These are phyloP conservation scores for Diadophis punctatus DNA, from an alignment of 2,113 vertebrate species.

Conservation along the genomic window DNA sequence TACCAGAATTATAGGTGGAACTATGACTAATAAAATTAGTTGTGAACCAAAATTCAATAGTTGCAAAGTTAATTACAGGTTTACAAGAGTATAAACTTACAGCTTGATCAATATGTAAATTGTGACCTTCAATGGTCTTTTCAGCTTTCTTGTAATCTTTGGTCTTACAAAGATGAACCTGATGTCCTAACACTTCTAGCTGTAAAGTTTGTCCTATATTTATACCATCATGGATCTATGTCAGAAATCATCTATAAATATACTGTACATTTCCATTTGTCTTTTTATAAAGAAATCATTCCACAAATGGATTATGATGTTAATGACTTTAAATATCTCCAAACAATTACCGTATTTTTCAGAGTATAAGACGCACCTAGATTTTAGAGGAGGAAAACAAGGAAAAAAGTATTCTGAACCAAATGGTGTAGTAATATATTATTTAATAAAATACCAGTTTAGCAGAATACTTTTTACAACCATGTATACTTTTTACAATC, in stretches of 20 bases:
- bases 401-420: too few relatives aligned
- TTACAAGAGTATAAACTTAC: slow-evolving; percentile 75
- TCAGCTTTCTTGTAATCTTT: slow-evolving; percentile 73
- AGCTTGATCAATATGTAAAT: slow-evolving; percentile 83
- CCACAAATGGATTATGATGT: neutral
- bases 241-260: neutral
- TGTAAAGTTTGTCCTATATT: slow-evolving; percentile 61
- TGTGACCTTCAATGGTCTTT: slow-evolving; percentile 80
- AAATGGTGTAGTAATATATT: too few relatives aligned
- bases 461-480: too few relatives aligned
- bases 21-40: slow-evolving; percentile 75
- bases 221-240: slow-evolving; percentile 22
- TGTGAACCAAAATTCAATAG: slow-evolving; percentile 77
- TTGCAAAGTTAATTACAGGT: slow-evolving; percentile 78
- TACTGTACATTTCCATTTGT: neutral
- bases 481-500: too few relatives aligned
- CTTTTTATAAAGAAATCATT: neutral
- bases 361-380: too few relatives aligned
- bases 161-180: slow-evolving; percentile 75
- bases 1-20: slow-evolving; percentile 63
- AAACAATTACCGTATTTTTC: too few relatives aligned
- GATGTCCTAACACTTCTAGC: slow-evolving; percentile 67
- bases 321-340: neutral
- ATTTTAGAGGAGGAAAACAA: too few relatives aligned
- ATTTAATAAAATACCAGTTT: too few relatives aligned